These are phyloP conservation scores for Drosophila repleta DNA, from an alignment of 1,140 invertebrate genomes.

Conservation along the genomic window DNA sequence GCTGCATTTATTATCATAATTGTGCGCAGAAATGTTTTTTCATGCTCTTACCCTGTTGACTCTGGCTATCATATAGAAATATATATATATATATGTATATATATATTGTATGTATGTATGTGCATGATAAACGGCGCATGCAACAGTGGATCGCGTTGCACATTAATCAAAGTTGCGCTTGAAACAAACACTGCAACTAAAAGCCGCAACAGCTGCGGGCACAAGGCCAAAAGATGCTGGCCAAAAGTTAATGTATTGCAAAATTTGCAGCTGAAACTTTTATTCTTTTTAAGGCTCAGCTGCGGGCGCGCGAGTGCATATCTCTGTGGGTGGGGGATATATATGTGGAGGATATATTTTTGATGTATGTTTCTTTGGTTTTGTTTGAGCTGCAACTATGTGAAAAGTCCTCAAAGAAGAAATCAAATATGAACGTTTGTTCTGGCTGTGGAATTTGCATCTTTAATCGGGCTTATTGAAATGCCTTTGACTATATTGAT, in stretches of 20 bases:
- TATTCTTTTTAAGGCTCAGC: neutral
- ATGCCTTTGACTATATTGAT: no score
- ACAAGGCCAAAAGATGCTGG: slow-evolving; percentile 21
- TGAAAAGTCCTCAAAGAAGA: no score
- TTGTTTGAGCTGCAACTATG: no score
- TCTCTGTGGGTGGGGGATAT: no score
- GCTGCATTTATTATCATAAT: slow-evolving; percentile 53
- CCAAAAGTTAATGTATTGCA: slow-evolving; percentile 56
- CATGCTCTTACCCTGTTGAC: neutral
- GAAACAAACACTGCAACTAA: slow-evolving; percentile 34
- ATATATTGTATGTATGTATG: neutral
- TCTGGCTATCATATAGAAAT: neutral
- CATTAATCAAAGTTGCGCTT: slow-evolving; percentile 48
- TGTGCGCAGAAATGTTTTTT: slow-evolving; percentile 15
- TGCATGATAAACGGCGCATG: slow-evolving; percentile 29
- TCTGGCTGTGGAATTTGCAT: no score
- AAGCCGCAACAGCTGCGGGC: slow-evolving; percentile 26
- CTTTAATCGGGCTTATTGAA: no score
- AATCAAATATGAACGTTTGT: no score
- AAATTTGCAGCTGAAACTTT: slow-evolving; percentile 1
- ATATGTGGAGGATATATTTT: no score
- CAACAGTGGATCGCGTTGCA: slow-evolving; percentile 16
- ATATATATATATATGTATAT: slow-evolving; percentile 7
- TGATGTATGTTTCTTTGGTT: no score
- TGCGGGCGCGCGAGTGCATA: neutral